A percentile compares a stretch with the other conserved stretches of the same genome.
Conservation (phyloP, 2,888 invertebrate species). For the Copidosoma aretas region DNA sequence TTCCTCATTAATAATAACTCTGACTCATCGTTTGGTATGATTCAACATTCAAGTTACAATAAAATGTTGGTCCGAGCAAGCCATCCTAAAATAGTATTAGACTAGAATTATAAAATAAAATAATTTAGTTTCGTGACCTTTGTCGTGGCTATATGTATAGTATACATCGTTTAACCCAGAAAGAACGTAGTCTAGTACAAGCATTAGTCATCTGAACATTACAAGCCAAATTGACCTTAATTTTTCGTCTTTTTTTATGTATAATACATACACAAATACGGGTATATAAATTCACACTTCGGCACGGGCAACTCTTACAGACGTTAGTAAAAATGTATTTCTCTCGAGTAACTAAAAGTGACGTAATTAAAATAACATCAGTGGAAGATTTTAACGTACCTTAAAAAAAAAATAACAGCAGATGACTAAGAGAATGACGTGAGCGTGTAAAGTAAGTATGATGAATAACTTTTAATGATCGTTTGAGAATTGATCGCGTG, state of each 20-base stretch:
- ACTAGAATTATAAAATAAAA: conserved; percentile 37
- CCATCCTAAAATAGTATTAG: conserved; percentile 31
- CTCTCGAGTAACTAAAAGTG: too few species aligned
- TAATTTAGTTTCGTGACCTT: conserved; percentile 36
- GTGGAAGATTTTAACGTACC: too few species aligned
- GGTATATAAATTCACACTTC: too few species aligned
- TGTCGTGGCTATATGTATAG: conserved; percentile 14
- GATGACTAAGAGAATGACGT: too few species aligned
- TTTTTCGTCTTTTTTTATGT: not conserved
- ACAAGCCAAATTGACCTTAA: conserved; percentile 30
- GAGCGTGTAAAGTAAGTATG: too few species aligned
- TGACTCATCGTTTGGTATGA: conserved; percentile 29
- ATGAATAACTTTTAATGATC: too few species aligned
- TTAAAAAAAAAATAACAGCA: too few species aligned
- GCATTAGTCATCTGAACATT: conserved; percentile 28
- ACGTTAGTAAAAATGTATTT: too few species aligned
- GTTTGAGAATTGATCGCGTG: too few species aligned
- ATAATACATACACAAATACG: too few species aligned
- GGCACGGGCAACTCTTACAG: too few species aligned
- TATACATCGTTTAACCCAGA: conserved; percentile 12
- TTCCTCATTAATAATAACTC: not conserved
- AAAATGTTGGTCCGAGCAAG: conserved; percentile 13
- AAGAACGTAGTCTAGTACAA: conserved; percentile 8
- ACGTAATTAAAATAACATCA: too few species aligned
- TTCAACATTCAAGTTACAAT: conserved; percentile 28